Evolutionary conservation across 2,888 invertebrate species (phyloP).

Genomic region (Dryomyza anilis): DNA sequence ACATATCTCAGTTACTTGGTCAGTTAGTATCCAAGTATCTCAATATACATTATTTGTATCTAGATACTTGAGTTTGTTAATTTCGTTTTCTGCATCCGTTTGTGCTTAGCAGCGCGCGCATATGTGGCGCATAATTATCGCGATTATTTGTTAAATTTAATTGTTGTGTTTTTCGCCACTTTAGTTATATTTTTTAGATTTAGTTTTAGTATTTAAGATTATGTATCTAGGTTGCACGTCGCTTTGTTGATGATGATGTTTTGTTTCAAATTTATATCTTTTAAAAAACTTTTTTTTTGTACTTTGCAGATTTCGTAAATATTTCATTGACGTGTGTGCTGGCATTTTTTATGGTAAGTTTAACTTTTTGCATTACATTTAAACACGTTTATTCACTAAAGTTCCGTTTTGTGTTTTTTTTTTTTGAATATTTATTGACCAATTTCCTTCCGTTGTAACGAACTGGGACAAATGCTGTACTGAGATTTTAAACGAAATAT

Average conservation of each 20-base stretch:
- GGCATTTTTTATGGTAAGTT: constrained; percentile 39
- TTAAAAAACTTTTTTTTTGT: constrained; percentile 18
- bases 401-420: no score
- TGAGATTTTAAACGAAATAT: no score
- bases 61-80: neutral
- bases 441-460: no score
- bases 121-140: neutral
- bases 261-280: no score
- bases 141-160: constrained; percentile 7
- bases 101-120: no score
- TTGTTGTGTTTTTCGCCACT: neutral
- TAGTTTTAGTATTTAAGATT: neutral
- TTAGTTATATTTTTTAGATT: neutral
- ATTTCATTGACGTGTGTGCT: constrained; percentile 27
- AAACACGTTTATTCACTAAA: no score
- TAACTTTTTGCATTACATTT: no score
- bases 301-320: constrained; percentile 35
- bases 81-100: neutral
- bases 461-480: no score
- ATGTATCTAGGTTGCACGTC: constrained; percentile 4
- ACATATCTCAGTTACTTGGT: neutral
- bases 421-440: no score
- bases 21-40: neutral
- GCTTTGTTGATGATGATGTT: neutral
- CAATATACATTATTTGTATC: neutral